Evolutionary conservation across 2,888 invertebrate species (phyloP).

Genomic region (Pristionchus exspectatus): DNA sequence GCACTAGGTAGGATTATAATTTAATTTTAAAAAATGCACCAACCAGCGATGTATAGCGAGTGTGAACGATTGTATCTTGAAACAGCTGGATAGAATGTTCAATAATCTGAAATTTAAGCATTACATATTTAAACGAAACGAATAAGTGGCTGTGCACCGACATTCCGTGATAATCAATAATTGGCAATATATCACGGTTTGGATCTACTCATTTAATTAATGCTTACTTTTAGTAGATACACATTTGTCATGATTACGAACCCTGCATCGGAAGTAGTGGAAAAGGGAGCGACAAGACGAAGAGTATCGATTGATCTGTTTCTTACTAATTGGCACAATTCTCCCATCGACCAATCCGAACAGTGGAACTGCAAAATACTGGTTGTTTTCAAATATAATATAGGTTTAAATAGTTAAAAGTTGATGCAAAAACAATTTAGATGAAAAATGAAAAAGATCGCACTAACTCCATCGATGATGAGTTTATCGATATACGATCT

Average conservation of each 20-base stretch:
- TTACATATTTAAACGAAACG: background rate
- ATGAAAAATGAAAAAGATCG: background rate
- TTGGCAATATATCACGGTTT: no score
- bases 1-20: background rate
- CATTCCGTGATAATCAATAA: no score
- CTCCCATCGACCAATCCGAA: background rate
- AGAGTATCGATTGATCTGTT: background rate
- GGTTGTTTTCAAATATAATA: no score
- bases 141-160: background rate
- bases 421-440: no score
- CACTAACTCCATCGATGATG: background rate
- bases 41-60: slow-evolving; percentile 7
- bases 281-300: background rate
- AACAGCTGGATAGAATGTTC: background rate
- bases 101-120: background rate
- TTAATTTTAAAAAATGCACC: background rate
- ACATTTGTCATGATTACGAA: background rate
- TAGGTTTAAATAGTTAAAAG: background rate
- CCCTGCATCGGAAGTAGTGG: background rate
- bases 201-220: no score
- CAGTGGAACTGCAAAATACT: background rate
- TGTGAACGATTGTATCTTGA: background rate
- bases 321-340: background rate
- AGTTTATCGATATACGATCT: background rate
- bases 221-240: no score